Base-by-base conservation (phyloP, 1,140 invertebrate species). In the Mycetomoellerius zeteki region DNA sequence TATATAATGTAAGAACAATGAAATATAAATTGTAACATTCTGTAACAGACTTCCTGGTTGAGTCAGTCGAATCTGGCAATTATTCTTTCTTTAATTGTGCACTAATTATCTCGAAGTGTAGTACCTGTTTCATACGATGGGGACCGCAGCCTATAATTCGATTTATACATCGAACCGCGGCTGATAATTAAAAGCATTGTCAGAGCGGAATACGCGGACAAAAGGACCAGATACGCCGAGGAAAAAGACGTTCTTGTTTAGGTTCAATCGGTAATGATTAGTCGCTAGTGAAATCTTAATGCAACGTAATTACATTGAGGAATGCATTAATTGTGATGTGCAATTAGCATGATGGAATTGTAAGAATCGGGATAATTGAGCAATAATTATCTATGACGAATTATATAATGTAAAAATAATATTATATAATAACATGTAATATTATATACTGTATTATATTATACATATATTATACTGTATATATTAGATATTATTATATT, bases 161-260 rank as follows among this genome's bases (percentile, higher is more conserved):
- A 82, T 72, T 50, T 30, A 67, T 82, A 72, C 65, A 7, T 82
- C 67, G 78, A 81, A 43, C 33, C 21, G 78, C 64, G 77, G 64
- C 78, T 67, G 65, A 58, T 85, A 90, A 90, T 90, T 90, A 90
- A 90, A 90, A 90, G 88, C 89, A 90, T 90, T 90, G 88, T 90
- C 78, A 52, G 89, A 69, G 86, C 24, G 86, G 72, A 87, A 89
- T 89, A 87, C 67, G 27, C 21, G 27, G 37, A 85, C 67, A 80
- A 65, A 77, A n/a, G 60, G 33, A 54, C 21, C 62, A 56, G 43
- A 76, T 56, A 33, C 5, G 19, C 19, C 33, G 27, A 27, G 37
- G 60, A 30, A 65, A 82, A 69, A 56, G 54, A 88, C 54, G 58
- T 43, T 56, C 37, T 30, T 33, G 27, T 72, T 80, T 64, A 60